Conservation (phyloP, 1,140 invertebrate species). For the Limonius californicus region DNA sequence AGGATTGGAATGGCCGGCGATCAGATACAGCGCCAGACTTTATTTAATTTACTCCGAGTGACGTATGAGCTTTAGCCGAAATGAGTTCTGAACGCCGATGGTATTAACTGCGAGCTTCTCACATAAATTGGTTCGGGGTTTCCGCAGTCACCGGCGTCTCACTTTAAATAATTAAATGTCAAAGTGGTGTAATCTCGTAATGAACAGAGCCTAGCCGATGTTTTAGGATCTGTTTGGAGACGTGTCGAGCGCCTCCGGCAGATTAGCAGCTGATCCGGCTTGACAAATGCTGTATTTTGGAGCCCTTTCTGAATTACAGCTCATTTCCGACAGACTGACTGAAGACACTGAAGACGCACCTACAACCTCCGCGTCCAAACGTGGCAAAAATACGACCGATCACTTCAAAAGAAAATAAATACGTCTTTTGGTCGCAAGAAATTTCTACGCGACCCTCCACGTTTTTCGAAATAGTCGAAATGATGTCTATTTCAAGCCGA, state of each 20-base stretch:
- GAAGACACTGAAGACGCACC: too few relatives aligned
- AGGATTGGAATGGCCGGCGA: slow-evolving; percentile 27
- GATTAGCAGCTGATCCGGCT: slow-evolving; percentile 28
- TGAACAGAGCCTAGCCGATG: slow-evolving; percentile 34
- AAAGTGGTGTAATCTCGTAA: slow-evolving; percentile 41
- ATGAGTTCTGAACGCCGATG: slow-evolving; percentile 32
- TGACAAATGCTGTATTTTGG: slow-evolving; percentile 29
- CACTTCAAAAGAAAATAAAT: too few relatives aligned
- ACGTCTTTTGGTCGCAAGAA: too few relatives aligned
- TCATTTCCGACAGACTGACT: background rate
- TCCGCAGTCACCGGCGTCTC: slow-evolving; percentile 33
- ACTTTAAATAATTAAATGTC: slow-evolving; percentile 45
- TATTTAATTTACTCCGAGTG: slow-evolving; percentile 36
- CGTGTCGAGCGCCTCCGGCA: slow-evolving; percentile 20
- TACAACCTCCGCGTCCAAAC: too few relatives aligned
- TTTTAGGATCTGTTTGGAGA: slow-evolving; percentile 31
- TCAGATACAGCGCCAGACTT: slow-evolving; percentile 30
- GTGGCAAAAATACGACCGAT: too few relatives aligned
- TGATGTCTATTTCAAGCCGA: too few relatives aligned
- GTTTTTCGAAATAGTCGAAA: too few relatives aligned
- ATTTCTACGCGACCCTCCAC: too few relatives aligned
- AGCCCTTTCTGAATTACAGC: background rate
- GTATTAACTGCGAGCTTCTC: slow-evolving; percentile 31
- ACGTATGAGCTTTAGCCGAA: slow-evolving; percentile 33
- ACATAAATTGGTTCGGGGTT: slow-evolving; percentile 40